Base-by-base conservation (phyloP, 2,797 vertebrate species). In the Benthosema pterotum region DNA sequence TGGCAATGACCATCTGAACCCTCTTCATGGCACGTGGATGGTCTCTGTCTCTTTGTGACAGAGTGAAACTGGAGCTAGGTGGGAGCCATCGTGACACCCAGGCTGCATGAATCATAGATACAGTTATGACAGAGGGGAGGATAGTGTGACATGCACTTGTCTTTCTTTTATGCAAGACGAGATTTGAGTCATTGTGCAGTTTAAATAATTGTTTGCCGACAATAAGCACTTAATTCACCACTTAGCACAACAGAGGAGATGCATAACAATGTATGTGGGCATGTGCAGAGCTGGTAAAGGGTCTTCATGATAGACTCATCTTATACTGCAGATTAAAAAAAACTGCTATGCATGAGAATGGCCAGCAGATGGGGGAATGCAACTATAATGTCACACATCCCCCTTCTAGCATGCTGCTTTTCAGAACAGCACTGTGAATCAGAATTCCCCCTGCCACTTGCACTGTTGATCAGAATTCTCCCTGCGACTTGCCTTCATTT, bases 401-500 rank as follows among this genome's bases (percentile, higher is more conserved):
- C 11, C 47, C 8, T 5, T 13, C 11, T 43, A 48, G 49, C 5
- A 14, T 68, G 4, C 11, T 17, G 11, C 14, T 11, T 32, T 52
- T 28, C 15, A 60, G 11, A 8, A 28, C 18, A 18, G n/a, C 32
- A 13, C n/a, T n/a, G n/a, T n/a, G n/a, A n/a, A n/a, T n/a, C n/a
- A n/a, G n/a, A n/a, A n/a, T n/a, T n/a, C n/a, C n/a, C n/a, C n/a
- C n/a, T n/a, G n/a, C n/a, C n/a, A n/a, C n/a, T n/a, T n/a, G n/a
- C n/a, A n/a, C n/a, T 52, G 12, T 56, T n/a, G 14, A 46, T 19
- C 7, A 5, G 25, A 18, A 50, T 11, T 57, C 52, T 67, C 25
- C 12, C 11, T 42, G 5, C 42, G 43, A 67, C 83, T 93, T 93
- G 94, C 96, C 96, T 92, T 98, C 96, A 60, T 92, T 71, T 58